Evolutionary conservation across 1,140 invertebrate genomes (phyloP), one percentile per base, ranked within the genome.

Genomic region (Vollenhovia emeryi): DNA sequence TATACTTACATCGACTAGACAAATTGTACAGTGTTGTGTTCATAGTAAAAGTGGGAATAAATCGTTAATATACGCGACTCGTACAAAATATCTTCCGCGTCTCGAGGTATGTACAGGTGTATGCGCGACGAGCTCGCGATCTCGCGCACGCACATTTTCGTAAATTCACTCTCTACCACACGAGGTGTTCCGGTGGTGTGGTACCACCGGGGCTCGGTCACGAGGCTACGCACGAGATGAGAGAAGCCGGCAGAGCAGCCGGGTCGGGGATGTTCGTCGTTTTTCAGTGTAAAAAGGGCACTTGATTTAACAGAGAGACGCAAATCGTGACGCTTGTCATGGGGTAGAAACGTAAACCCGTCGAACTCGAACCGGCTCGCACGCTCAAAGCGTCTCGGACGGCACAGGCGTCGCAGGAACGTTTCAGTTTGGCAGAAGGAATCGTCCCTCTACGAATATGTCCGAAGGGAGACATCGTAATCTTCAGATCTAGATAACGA

Each of bases 61-160:
- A 85, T 48, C 11, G 45, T 71, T 50, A 71, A 52, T 85, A 84
- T 90, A 84, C 90, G 91, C 91, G 91, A 93, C 93, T 85, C 88
- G 94, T 95, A 94, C 94, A 95, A 94, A 95, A 95, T 94, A 94
- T 94, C 86, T 45, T 90, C 79, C 86, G 79, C 78, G 64, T 85
- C 45, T 75, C 80, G 66, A 90, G 75, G 48, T 90, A 90, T 90
- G 76, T 90, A 90, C 89, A 90, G 64, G 30, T 68, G 43, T 68
- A 64, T 66, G 50, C 52, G 83, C 90, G 89, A 60, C 62, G 55
- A 87, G 73, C 83, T 60, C 55, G 21, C 85, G 68, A 73, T 84
- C 87, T 84, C 78, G 73, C 52, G 40, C 85, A 73, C 87, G 69
- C 85, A 92, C 85, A 91, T 84, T 74, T 62, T 90, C 62, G 62